Evolutionary conservation across 2,113 vertebrate genomes (phyloP), one percentile per base, ranked within the genome.

Genomic region (Eurystomus gularis): DNA sequence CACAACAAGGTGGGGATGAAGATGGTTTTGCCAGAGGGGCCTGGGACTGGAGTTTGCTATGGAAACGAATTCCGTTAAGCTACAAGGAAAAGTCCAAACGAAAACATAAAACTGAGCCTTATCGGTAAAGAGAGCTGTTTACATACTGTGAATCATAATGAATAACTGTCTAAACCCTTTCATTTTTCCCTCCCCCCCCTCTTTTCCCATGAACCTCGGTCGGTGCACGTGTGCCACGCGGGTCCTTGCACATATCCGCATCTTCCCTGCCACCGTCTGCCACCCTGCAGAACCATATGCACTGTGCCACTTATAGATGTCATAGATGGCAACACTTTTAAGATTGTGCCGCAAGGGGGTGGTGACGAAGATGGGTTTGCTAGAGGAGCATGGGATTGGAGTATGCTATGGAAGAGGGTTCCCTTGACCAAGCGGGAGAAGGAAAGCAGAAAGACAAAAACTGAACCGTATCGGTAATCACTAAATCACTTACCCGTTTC

Each of bases 341-440:
- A 84, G 96, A 98, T 99, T 96, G 90, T 99, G 33, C 94, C 99
- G 11, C 99, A 99, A 98, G 99, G 98, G 97, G 99, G 99, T 98
- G 99, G 99, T 97, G 99, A 99, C 94, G 93, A 99, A 98, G 98
- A 99, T 97, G 99, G 99, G 98, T 99, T 98, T 98, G 99, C 99
- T 98, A 98, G 99, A 98, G 99, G 99, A 98, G 99, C 99, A 69
- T 99, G 99, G 99, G 99, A 99, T 97, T 99, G 99, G 99, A 99
- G 99, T 98, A 99, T 99, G 99, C 98, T 99, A 96, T 99, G 99
- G 99, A 99, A 99, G 98, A 99, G 99, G 96, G 97, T 99, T 90
- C 99, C 99, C 86, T 98, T 99, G 97, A 98, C 98, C 97, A 97
- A 98, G 95, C 98, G 82, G 97, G 99, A 99, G 98, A 99, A 99